Evolutionary conservation across 2,113 vertebrate species (phyloP).

Genomic region (Uria aalge): DNA sequence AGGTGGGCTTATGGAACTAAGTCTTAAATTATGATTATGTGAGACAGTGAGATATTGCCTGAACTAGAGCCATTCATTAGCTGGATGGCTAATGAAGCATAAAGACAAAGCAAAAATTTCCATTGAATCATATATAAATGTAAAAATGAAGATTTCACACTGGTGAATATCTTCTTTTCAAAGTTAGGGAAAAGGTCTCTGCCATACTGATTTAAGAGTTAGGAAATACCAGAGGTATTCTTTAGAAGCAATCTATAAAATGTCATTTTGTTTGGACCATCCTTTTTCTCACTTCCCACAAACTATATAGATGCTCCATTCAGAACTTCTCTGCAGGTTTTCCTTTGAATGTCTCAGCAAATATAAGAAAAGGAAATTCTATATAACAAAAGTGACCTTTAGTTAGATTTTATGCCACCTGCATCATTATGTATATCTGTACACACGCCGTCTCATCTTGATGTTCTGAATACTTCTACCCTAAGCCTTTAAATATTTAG

Average conservation of each 20-base stretch:
- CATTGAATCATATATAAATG: not conserved
- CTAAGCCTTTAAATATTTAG: not conserved
- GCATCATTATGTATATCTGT: not conserved
- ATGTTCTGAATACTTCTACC: not conserved
- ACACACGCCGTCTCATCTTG: not conserved
- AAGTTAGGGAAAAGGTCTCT: not conserved
- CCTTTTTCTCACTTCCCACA: not conserved
- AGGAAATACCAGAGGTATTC: not conserved
- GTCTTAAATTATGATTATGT: not conserved
- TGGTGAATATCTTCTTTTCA: not conserved
- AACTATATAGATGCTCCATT: not conserved
- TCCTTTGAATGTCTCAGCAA: not conserved
- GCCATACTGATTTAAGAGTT: not conserved
- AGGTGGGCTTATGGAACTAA: not conserved
- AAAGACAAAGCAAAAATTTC: not conserved
- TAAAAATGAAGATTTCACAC: not conserved
- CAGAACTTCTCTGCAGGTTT: not conserved
- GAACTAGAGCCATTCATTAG: not conserved
- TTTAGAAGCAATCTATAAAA: not conserved
- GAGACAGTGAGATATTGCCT: not conserved
- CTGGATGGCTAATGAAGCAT: not conserved
- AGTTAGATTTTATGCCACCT: not conserved
- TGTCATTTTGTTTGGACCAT: not conserved
- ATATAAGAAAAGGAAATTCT: not conserved
- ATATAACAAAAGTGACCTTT: not conserved